Evolutionary conservation across 2,888 invertebrate genomes (phyloP).

Genomic region (Orthosia cruda): DNA sequence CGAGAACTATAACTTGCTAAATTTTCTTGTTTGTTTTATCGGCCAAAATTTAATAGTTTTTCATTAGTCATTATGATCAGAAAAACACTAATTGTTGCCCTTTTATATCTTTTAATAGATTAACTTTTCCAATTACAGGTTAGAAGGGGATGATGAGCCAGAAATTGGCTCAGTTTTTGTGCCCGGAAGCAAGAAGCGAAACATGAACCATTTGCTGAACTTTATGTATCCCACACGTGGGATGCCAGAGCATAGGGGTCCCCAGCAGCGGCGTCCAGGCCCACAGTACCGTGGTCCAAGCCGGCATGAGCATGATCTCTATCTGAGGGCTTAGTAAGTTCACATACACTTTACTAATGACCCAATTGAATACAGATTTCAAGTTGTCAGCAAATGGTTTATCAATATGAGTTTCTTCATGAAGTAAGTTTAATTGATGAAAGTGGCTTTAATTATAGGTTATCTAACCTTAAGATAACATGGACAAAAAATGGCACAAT

Average conservation of each 20-base stretch:
- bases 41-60: not conserved
- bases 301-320: constrained; percentile 98
- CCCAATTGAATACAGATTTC: constrained; percentile 25
- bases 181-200: constrained; percentile 97
- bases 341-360: constrained; percentile 27
- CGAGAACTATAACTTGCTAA: not conserved
- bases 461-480: constrained; percentile 21
- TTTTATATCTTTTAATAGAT: not conserved
- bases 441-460: constrained; percentile 19
- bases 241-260: constrained; percentile 78
- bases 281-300: constrained; percentile 85
- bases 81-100: not conserved
- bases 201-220: constrained; percentile 98
- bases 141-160: constrained; percentile 92
- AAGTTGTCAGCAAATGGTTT: not conserved
- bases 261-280: constrained; percentile 79
- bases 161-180: constrained; percentile 96
- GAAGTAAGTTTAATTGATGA: constrained; percentile 29
- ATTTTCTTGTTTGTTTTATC: not conserved
- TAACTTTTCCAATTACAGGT: constrained; percentile 75
- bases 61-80: not conserved
- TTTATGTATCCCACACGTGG: constrained; percentile 96
- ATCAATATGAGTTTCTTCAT: not conserved
- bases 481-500: constrained; percentile 1
- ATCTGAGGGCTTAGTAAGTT: constrained; percentile 97